A percentile compares a stretch with the other conserved stretches of the same genome.
phyloP scores from a whole-genome alignment of 2,797 vertebrate genomes.

The Intellagama lesueurii region DNA sequence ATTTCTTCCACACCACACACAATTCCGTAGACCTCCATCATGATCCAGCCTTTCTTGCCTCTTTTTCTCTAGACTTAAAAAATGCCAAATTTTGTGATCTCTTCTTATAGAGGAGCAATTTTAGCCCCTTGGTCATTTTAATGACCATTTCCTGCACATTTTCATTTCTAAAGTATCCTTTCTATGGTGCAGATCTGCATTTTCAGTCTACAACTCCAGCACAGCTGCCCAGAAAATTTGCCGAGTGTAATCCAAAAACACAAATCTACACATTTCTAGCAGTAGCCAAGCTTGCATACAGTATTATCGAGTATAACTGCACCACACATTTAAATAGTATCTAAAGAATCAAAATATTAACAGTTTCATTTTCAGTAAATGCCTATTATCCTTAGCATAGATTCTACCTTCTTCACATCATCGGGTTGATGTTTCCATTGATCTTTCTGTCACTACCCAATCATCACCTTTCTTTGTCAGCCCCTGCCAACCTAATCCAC shows the following conservation, averaged over 20 bases:
- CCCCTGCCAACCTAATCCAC: background rate
- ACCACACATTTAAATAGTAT: background rate
- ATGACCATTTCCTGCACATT: background rate
- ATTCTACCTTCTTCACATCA: slow-evolving; percentile 1
- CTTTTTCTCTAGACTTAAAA: background rate
- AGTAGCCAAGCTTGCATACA: background rate
- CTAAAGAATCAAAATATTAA: background rate
- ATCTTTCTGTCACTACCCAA: background rate
- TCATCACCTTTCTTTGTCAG: background rate
- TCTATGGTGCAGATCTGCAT: no score
- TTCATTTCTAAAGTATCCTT: background rate
- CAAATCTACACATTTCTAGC: no score
- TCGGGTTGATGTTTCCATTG: background rate
- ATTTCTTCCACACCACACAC: background rate
- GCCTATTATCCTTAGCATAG: background rate
- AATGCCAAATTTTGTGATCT: background rate
- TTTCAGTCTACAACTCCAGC: no score
- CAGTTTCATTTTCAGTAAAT: background rate
- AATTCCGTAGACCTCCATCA: background rate
- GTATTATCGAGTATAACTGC: background rate
- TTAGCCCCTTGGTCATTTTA: background rate
- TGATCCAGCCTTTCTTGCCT: background rate
- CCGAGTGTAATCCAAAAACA: no score
- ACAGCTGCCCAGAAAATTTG: no score
- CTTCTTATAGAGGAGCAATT: background rate